Conservation (phyloP, 2,113 vertebrate genomes). For the Syngnathus floridae region DNA sequence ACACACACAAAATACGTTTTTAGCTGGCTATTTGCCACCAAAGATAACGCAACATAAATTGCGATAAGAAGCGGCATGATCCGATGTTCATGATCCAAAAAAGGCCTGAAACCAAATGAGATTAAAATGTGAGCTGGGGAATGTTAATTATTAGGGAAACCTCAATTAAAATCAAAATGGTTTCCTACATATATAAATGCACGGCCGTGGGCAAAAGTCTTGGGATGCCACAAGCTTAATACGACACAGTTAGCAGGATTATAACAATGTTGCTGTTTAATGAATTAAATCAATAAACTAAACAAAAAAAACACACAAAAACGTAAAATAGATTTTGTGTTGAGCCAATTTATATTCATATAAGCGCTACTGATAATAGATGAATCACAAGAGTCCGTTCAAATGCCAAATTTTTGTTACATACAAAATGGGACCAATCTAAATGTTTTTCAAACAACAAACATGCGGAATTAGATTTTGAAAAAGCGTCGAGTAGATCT, state of each 20-base stretch:
- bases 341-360: background rate
- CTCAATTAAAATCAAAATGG: slow-evolving; percentile 5
- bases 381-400: background rate
- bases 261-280: background rate
- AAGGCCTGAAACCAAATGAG: slow-evolving; percentile 4
- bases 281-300: background rate
- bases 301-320: too few relatives aligned
- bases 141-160: slow-evolving; percentile 5
- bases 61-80: background rate
- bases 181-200: background rate
- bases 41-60: slow-evolving; percentile 18
- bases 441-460: background rate
- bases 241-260: slow-evolving; percentile 1
- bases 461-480: too few relatives aligned
- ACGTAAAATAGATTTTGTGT: background rate
- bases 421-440: background rate
- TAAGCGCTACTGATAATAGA: background rate
- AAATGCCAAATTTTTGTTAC: background rate
- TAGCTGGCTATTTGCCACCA: slow-evolving; percentile 18
- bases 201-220: background rate
- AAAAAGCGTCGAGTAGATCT: too few relatives aligned
- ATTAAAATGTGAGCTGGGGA: slow-evolving; percentile 2
- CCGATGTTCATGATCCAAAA: background rate
- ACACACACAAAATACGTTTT: slow-evolving; percentile 20
- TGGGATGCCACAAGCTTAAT: background rate